Evolutionary conservation across 2,797 vertebrate species (phyloP), one percentile per base, ranked within the genome.

Genomic region (Eupleurogrammus muticus): DNA sequence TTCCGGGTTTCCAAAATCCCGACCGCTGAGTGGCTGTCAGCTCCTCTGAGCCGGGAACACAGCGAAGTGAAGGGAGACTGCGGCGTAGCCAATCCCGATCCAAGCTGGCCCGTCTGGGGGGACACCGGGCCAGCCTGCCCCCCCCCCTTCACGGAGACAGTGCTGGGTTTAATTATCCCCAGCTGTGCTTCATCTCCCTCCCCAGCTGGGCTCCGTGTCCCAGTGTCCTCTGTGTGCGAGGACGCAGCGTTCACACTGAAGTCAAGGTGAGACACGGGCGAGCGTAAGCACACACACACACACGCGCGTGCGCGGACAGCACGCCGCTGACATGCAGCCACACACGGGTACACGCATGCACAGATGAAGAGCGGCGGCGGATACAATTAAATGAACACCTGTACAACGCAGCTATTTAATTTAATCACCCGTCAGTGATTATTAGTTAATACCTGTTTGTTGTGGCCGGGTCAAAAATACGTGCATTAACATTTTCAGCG

Each of bases 91-190:
- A 42, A 72, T 19, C 80, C 77, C 69, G 20, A 44, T 74, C 65
- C 77, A 66, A 80, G 84, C 82, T 63, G 83, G 76, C 74, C 79
- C 38, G 87, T 87, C 83, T 84, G 86, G 77, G 86, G 35, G 77
- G 74, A 81, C 75, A 75, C 73, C 38, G 21, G 79, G 61, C 80
- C 74, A 68, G 81, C 81, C 77, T 56, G 71, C 70, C 36, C 40
- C 59, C 81, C 77, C 86, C 80, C 80, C 83, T 81, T 84, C 82
- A 79, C 40, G 52, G 71, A 87, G 87, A 90, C 83, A 80, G 88
- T 88, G 86, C 85, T 89, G 83, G 81, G 87, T 92, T 93, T 93
- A 93, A 92, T 93, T 91, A 92, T 92, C 90, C 87, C 92, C 91
- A 92, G 89, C 90, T 93, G 92, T 85, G 92, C 85, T 58, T 88